These are phyloP conservation scores for Eueremaeus valkanovi DNA, from an alignment of 2,888 invertebrate genomes.

Conservation along the genomic window DNA sequence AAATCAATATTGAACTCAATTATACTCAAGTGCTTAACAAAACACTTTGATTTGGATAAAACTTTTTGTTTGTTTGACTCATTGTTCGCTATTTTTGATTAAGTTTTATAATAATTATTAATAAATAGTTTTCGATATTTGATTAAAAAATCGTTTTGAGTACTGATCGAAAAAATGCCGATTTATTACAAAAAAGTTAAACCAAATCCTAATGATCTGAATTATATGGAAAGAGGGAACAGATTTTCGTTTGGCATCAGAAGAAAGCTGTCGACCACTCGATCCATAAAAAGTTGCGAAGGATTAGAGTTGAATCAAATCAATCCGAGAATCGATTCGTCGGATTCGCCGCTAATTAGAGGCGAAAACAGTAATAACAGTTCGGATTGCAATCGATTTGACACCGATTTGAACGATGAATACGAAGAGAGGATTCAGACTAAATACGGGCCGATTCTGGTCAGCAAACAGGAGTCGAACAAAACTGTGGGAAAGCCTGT, in stretches of 20 bases:
- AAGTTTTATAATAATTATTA: neutral
- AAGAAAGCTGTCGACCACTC: slow-evolving; percentile 3
- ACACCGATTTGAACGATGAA: neutral
- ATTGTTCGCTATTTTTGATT: neutral
- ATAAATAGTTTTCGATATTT: neutral
- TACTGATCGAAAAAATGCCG: slow-evolving; percentile 36
- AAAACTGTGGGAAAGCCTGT: slow-evolving; percentile 62
- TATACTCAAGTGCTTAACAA: neutral
- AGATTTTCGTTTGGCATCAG: slow-evolving; percentile 28
- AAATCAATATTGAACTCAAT: neutral
- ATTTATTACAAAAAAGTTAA: slow-evolving; percentile 42
- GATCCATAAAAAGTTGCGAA: neutral
- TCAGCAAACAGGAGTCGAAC: slow-evolving; percentile 65
- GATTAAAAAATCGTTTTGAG: neutral
- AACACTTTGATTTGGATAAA: neutral
- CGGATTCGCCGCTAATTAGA: slow-evolving; percentile 22
- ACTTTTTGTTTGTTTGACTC: neutral
- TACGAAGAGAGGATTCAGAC: slow-evolving; percentile 36
- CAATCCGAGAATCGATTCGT: neutral
- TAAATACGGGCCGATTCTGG: slow-evolving; percentile 32
- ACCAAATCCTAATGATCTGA: slow-evolving; percentile 36
- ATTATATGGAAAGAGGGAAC: slow-evolving; percentile 36
- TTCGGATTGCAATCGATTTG: slow-evolving; percentile 27
- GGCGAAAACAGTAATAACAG: neutral
- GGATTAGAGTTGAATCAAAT: slow-evolving; percentile 18